Evolutionary conservation across 2,888 invertebrate genomes (phyloP).

Genomic region (Geophilus truncorum): DNA sequence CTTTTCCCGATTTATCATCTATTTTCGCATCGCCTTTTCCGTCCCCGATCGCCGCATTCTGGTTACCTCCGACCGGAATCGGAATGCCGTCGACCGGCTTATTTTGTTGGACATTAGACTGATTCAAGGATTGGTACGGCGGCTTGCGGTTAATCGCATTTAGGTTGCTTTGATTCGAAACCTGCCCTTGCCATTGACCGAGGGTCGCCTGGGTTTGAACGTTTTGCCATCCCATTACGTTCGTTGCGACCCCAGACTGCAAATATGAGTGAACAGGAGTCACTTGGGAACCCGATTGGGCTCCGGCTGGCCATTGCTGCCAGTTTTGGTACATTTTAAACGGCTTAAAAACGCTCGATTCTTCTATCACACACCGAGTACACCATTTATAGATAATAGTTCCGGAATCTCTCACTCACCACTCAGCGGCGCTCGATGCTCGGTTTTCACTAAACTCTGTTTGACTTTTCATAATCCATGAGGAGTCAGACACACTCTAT

Average conservation of each 20-base stretch:
- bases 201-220: neutral
- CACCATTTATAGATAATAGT: no score
- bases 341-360: neutral
- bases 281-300: neutral
- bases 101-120: no score
- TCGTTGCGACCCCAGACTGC: neutral
- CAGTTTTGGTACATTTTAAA: constrained; percentile 9
- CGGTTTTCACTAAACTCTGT: no score
- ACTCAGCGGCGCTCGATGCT: no score
- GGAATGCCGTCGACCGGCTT: no score
- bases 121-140: no score
- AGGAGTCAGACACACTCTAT: no score
- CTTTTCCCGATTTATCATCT: neutral
- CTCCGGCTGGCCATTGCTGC: neutral
- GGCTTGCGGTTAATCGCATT: neutral
- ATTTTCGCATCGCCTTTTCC: neutral
- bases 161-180: neutral
- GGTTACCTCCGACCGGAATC: no score
- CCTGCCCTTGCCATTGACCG: neutral
- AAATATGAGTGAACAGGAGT: neutral
- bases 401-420: no score
- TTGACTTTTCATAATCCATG: no score
- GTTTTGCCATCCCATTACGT: constrained; percentile 16
- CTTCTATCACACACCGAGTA: neutral
- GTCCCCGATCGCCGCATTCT: no score